These are phyloP conservation scores for Cydia pomonella DNA, from an alignment of 1,140 invertebrate genomes.

Conservation along the genomic window DNA sequence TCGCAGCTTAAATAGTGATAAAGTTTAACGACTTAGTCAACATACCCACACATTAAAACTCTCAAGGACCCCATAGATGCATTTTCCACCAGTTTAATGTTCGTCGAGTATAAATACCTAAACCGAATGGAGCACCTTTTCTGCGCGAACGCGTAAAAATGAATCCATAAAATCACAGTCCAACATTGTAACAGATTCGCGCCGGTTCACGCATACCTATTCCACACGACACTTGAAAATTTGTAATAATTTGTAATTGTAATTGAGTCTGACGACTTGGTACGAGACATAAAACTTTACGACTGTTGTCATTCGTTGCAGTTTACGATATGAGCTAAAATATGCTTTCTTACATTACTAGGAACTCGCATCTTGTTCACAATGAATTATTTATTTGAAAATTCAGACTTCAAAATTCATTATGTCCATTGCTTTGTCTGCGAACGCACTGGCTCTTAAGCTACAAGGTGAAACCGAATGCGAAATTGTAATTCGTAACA, in stretches of 20 bases:
- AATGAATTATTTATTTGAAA: constrained; percentile 74
- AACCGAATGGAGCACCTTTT: not conserved
- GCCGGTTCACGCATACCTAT: constrained; percentile 48
- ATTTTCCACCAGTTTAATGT: no score
- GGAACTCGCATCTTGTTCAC: constrained; percentile 55
- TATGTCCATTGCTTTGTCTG: constrained; percentile 49
- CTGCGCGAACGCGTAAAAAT: constrained; percentile 39
- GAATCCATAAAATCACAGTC: constrained; percentile 47
- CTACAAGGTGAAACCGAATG: constrained; percentile 52
- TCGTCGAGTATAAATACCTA: no score
- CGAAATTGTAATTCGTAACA: constrained; percentile 55
- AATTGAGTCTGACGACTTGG: constrained; percentile 62
- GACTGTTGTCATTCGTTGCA: constrained; percentile 66
- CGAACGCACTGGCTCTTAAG: constrained; percentile 43
- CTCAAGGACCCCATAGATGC: no score
- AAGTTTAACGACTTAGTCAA: no score
- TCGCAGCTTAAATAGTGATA: no score
- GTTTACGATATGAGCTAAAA: constrained; percentile 72
- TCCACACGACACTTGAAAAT: constrained; percentile 61
- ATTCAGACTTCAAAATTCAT: constrained; percentile 62
- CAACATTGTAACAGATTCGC: constrained; percentile 52
- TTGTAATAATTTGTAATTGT: constrained; percentile 77
- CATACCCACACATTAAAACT: no score
- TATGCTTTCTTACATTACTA: constrained; percentile 65
- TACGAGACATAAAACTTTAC: constrained; percentile 70